Base-by-base conservation (phyloP, 2,797 vertebrate genomes). In the Hipposideros larvatus region DNA sequence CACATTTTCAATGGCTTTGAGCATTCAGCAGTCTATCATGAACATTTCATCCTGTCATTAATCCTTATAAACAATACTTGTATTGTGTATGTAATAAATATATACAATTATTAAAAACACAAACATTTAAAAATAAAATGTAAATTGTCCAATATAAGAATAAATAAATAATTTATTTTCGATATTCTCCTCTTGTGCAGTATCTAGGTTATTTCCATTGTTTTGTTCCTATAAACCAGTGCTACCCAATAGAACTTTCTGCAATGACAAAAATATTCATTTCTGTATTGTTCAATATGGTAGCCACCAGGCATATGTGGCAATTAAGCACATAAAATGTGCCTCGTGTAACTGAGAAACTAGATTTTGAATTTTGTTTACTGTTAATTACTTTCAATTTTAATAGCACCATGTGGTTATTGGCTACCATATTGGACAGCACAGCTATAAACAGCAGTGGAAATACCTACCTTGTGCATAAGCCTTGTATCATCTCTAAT, bases 111-210 rank as follows among this genome's bases (percentile, higher is more conserved):
- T 80, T 94, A 87, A 80, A 46, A 84, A 78, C 2, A 63, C 28
- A 88, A 74, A 46, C 24, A 79, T 86, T 79, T 66, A 46, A 80
- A 90, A 68, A 85, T 85, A 87, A 68, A 75, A 51, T 70, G 75
- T 61, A 87, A 78, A 55, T 73, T 70, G 43, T 70, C 43, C 68
- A 89, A 83, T 37, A 68, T 41, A 68, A 68, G 51, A 92, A 68
- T 43, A 87, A 74, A 73, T 75, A 82, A 87, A 18, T 65, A 43
- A 74, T 65, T 70, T 92, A 74, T 84, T 79, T 93, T 90, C 68
- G 48, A 68, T 86, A 28, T 21, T 68, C n/a, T 83, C 13, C 51
- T 93, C 34, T 82, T 90, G 6, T 82, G 34, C 28, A 80, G 4
- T 61, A 82, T 68, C 34, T 43, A 61, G 28, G 2, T 21, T 46